Evolutionary conservation across 2,888 invertebrate species (phyloP), one percentile per base, ranked within the genome.

Genomic region (Sicus ferrugineus): DNA sequence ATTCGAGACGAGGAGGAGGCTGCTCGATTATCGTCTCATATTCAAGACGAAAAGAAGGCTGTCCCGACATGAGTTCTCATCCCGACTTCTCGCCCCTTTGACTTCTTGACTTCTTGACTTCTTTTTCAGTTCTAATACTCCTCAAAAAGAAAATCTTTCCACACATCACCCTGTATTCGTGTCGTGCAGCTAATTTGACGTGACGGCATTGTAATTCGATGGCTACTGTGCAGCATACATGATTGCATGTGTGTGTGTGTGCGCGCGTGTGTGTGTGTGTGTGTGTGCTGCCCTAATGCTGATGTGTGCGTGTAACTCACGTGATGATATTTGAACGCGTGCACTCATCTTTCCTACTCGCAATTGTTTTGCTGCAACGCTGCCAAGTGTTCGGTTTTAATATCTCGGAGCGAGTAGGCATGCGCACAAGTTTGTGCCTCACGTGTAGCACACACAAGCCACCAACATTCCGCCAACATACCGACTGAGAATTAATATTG

Each of bases 271-370:
- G 67, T 62, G 59, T 61, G 68, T 68, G 67, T 69, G 70, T 71
- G 69, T 68, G n/a, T n/a, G n/a, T n/a, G n/a, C n/a, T 67, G 67
- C 61, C 62, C 50, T n/a, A 42, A 62, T 70, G 70, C 67, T 65
- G 42, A 62, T 31, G 67, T 62, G 59, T 61, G 68, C 67, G 67
- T 69, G 70, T 71, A 67, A 67, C 23, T 31, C 23, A 21, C n/a
- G 52, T 54, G 52, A 30, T 38, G 48, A 26, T 16, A 26, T 42
- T 34, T 42, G 11, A 42, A 42, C 42, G 50, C 50, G n/a, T 1
- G 46, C 46, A 46, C 5, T 9, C 46, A 23, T 23, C 50, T n/a
- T 5, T 34, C 46, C n/a, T 46, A 16, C 23, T 54, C 14, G 28
- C 26, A 54, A 9, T 54, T 54, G n/a, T n/a, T n/a, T 28, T 28